phyloP scores from a whole-genome alignment of 2,888 invertebrate species.

The Ornithoptera priamus region DNA sequence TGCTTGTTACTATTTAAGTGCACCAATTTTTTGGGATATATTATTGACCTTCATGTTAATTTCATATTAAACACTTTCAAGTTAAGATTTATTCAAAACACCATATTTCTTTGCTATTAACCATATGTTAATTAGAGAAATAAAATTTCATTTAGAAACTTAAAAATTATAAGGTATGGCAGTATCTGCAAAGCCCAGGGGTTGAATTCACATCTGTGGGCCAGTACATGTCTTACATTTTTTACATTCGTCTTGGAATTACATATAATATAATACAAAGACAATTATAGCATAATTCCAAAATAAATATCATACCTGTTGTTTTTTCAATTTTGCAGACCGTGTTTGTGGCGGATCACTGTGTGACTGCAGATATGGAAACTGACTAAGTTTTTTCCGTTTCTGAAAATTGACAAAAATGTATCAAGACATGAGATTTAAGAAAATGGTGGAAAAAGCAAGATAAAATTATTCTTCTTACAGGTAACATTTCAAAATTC shows the following conservation, averaged over 20 bases:
- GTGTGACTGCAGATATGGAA: conserved; percentile 69
- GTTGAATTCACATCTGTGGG: too few relatives aligned
- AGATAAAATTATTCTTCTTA: conserved; percentile 40
- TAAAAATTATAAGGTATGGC: too few relatives aligned
- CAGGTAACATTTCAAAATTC: conserved; percentile 67
- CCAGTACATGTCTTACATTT: too few relatives aligned
- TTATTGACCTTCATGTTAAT: not conserved
- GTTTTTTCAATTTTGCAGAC: conserved; percentile 81
- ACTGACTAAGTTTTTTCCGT: conserved; percentile 70
- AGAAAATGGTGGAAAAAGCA: not conserved
- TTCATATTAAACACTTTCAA: not conserved
- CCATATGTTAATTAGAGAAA: too few relatives aligned
- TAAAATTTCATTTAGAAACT: too few relatives aligned
- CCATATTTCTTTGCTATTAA: too few relatives aligned
- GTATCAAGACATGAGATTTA: not conserved
- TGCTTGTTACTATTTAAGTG: too few relatives aligned
- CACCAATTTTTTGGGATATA: too few relatives aligned
- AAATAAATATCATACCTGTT: conserved; percentile 58
- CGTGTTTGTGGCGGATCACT: conserved; percentile 74
- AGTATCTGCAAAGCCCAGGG: too few relatives aligned
- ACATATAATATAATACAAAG: not conserved
- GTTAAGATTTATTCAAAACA: too few relatives aligned
- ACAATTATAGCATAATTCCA: not conserved
- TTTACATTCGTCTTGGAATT: too few relatives aligned
- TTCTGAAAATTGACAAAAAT: conserved; percentile 55